Conservation (phyloP, 2,888 invertebrate species). For the Acleris holmiana region DNA sequence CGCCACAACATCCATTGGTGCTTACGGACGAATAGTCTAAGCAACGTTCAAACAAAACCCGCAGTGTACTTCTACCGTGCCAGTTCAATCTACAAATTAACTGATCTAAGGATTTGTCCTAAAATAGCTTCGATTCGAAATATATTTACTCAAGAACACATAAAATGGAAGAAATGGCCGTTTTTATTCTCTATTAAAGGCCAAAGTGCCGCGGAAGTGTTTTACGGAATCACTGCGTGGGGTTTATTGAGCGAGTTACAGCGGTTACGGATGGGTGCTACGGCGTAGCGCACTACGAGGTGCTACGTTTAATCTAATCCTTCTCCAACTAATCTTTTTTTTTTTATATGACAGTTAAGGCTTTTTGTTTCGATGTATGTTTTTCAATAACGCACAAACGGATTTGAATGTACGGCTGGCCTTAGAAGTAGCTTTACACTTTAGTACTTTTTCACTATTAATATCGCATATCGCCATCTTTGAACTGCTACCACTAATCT, state of each 20-base stretch:
- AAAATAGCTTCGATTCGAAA: slow-evolving; percentile 61
- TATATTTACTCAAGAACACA: slow-evolving; percentile 60
- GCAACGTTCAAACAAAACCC: not conserved
- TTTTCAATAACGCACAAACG: too few species aligned
- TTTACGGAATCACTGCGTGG: slow-evolving; percentile 29
- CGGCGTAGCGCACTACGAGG: not conserved
- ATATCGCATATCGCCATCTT: too few species aligned
- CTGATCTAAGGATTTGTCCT: slow-evolving; percentile 35
- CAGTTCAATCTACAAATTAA: not conserved
- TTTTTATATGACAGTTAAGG: too few species aligned
- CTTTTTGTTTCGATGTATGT: too few species aligned
- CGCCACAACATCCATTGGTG: not conserved
- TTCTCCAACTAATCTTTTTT: too few species aligned
- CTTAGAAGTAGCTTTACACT: too few species aligned
- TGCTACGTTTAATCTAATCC: not conserved
- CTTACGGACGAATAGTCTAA: not conserved
- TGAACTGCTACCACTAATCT: too few species aligned
- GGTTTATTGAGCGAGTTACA: slow-evolving; percentile 18
- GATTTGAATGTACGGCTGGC: too few species aligned
- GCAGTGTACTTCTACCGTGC: not conserved
- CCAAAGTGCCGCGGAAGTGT: slow-evolving; percentile 36
- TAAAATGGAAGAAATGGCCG: slow-evolving; percentile 56
- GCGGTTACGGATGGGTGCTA: not conserved
- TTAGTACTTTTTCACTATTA: too few species aligned
- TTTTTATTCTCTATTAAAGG: slow-evolving; percentile 47